These are phyloP conservation scores for Astyanax mexicanus DNA, from an alignment of 2,797 vertebrate genomes.

Conservation along the genomic window DNA sequence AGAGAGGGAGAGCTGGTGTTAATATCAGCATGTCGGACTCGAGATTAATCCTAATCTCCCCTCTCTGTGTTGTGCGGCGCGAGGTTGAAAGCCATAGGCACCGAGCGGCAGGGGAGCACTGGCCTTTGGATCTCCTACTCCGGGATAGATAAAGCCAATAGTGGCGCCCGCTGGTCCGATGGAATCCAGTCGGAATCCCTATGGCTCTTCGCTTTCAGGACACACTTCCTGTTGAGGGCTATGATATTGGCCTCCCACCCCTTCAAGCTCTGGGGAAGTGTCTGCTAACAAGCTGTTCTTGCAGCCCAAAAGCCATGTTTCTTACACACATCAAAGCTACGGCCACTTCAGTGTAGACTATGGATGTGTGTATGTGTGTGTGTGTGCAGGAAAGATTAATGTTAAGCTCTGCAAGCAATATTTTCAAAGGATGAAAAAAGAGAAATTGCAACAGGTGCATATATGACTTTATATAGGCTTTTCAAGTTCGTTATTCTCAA, in stretches of 20 bases:
- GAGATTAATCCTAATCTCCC: constrained; percentile 73
- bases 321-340: constrained; percentile 60
- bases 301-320: constrained; percentile 54
- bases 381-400: constrained; percentile 55
- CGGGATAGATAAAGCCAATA: constrained; percentile 61
- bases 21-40: constrained; percentile 65
- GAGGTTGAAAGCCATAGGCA: constrained; percentile 71
- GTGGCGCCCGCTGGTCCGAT: constrained; percentile 65
- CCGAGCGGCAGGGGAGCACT: constrained; percentile 66
- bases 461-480: constrained; percentile 33
- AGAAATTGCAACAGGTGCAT: constrained; percentile 46
- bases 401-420: constrained; percentile 54
- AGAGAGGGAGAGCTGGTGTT: constrained; percentile 60
- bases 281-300: constrained; percentile 57
- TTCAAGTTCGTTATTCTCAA: neutral
- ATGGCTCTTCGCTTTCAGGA: constrained; percentile 56
- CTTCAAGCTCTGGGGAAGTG: constrained; percentile 38
- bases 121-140: constrained; percentile 65
- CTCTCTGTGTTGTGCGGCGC: constrained; percentile 61
- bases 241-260: constrained; percentile 61
- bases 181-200: constrained; percentile 55
- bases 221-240: constrained; percentile 62
- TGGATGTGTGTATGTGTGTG: constrained; percentile 30
- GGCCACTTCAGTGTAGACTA: constrained; percentile 41
- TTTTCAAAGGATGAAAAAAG: constrained; percentile 30